Base-by-base conservation (phyloP, 2,113 vertebrate species). In the Uria aalge region DNA sequence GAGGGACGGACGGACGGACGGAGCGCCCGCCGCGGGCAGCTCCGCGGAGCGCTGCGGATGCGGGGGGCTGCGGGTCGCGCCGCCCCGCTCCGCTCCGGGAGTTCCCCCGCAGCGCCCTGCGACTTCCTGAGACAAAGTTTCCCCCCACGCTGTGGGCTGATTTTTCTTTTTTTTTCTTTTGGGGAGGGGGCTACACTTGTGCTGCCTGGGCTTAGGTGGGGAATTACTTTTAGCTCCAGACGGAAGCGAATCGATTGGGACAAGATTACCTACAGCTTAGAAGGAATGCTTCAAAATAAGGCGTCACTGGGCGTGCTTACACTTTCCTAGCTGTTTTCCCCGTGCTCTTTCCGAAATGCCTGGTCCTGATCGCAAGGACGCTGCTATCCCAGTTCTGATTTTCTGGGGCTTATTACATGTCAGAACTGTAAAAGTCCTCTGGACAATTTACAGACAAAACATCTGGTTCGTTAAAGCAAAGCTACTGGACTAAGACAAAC, bases 381-480 rank as follows among this genome's bases (percentile, higher is more conserved):
- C 71, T 82, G 85, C 90, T 82, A 67, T 64, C 71, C 57, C 15
- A 68, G 69, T 56, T 93, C 79, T 11, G 69, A 81, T 96, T 95
- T 96, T 94, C 90, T 68, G 96, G 91, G 96, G 95, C 90, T 97
- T 91, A 85, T 96, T 97, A 86, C 94, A 93, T 82, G 96, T 97
- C 97, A 95, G 96, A 97, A 96, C 86, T 95, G 89, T 78, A 87
- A 93, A 96, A 95, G 96, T 98, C 91, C 94, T 97, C 94, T 88
- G 93, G 97, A 98, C 96, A 97, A 97, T 97, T 97, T 97, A 97
- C 98, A 97, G 97, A 92, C 95, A 95, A 96, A 98, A 97, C 97
- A 98, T 98, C 98, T 98, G 98, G 96, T 98, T 98, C 97, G 86
- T 98, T 98, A 97, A 96, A 97, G 97, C 86, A 97, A 97, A 97